Evolutionary conservation across 2,113 vertebrate species (phyloP).

Genomic region (Osmerus mordax): DNA sequence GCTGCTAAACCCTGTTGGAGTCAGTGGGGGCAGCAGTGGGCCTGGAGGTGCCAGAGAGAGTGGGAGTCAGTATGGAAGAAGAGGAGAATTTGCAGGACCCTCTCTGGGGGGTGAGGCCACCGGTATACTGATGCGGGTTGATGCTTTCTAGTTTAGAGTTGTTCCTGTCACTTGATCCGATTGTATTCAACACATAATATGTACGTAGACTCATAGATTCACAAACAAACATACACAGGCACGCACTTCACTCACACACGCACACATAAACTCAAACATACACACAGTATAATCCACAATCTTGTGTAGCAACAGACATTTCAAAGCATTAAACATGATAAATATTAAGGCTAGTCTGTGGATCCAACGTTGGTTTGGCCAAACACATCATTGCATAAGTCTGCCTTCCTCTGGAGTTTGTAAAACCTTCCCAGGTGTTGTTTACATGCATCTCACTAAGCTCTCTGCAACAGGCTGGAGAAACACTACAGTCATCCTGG

Average conservation of each 20-base stretch:
- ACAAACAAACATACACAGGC: too few relatives aligned
- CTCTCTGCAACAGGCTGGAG: conserved; percentile 22
- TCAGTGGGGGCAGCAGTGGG: conserved; percentile 25
- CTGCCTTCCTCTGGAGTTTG: background rate
- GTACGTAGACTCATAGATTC: too few relatives aligned
- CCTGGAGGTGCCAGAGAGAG: background rate
- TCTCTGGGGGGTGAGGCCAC: conserved; percentile 16
- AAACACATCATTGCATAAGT: conserved; percentile 25
- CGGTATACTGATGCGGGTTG: background rate
- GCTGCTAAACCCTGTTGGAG: conserved; percentile 49
- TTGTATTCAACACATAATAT: too few relatives aligned
- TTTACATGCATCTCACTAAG: conserved; percentile 31
- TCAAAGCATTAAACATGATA: background rate
- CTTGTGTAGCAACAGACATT: background rate
- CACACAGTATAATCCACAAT: background rate
- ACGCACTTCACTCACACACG: too few relatives aligned
- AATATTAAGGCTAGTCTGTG: background rate
- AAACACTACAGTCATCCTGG: conserved; percentile 35
- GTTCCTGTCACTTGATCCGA: too few relatives aligned
- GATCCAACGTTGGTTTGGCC: conserved; percentile 21
- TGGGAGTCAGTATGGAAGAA: conserved; percentile 36
- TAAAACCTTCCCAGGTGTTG: conserved; percentile 39
- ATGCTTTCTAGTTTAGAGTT: background rate
- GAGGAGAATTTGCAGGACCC: conserved; percentile 20
- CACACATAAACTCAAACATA: background rate